These are phyloP conservation scores for Drosophila basisetae DNA, from an alignment of 2,888 invertebrate genomes.

Conservation along the genomic window DNA sequence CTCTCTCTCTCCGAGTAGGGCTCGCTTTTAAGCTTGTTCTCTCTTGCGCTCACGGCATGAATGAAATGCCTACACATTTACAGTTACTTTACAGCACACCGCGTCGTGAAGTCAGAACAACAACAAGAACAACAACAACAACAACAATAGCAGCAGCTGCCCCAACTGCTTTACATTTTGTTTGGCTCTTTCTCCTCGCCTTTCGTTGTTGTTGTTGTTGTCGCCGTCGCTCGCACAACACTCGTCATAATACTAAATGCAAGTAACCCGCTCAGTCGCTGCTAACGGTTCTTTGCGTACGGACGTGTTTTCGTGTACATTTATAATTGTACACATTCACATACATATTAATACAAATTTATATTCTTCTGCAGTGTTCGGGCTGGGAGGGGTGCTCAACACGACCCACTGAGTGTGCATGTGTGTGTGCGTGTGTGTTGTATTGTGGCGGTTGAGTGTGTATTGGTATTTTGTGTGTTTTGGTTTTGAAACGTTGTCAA, in stretches of 20 bases:
- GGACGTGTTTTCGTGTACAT: constrained; percentile 74
- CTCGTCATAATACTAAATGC: constrained; percentile 57
- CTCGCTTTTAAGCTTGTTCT: constrained; percentile 19
- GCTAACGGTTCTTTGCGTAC: constrained; percentile 85
- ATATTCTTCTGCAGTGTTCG: constrained; percentile 21
- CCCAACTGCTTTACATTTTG: constrained; percentile 66
- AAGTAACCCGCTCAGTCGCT: constrained; percentile 76
- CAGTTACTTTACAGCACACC: constrained; percentile 65
- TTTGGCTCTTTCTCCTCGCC: constrained; percentile 44
- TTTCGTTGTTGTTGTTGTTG: constrained; percentile 33
- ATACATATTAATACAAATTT: constrained; percentile 1
- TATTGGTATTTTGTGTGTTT: constrained; percentile 66
- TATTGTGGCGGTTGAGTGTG: constrained; percentile 31
- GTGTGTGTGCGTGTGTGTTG: constrained; percentile 1
- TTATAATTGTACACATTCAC: constrained; percentile 2
- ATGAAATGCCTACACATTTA: constrained; percentile 81
- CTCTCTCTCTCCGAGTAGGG: background rate
- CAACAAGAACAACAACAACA: constrained; percentile 4
- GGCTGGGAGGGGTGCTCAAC: constrained; percentile 4
- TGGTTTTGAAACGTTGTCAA: constrained; percentile 66
- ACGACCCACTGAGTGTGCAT: constrained; percentile 27
- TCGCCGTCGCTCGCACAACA: constrained; percentile 31
- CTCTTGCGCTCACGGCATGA: constrained; percentile 53
- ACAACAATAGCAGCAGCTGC: constrained; percentile 39
- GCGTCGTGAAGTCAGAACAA: constrained; percentile 37